These are phyloP conservation scores for Helarctos malayanus DNA, from an alignment of 2,797 vertebrate species.

Conservation along the genomic window DNA sequence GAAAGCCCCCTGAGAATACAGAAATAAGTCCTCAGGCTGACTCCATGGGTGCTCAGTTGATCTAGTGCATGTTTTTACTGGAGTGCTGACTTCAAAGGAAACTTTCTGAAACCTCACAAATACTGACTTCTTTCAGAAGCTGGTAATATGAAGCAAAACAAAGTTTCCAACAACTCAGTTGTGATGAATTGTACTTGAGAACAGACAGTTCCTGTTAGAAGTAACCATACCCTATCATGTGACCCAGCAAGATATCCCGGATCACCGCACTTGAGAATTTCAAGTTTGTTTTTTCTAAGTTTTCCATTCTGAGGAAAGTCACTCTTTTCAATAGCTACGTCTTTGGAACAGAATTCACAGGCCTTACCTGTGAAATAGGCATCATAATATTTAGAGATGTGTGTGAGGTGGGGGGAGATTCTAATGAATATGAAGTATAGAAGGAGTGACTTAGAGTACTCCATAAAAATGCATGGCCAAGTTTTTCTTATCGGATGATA, in stretches of 20 bases:
- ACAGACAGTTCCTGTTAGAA: slow-evolving; percentile 77
- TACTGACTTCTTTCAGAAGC: slow-evolving; percentile 77
- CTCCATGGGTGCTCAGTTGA: slow-evolving; percentile 53
- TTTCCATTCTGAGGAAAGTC: slow-evolving; percentile 54
- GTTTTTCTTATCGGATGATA: slow-evolving; percentile 48
- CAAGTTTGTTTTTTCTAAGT: slow-evolving; percentile 66
- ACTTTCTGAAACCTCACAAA: slow-evolving; percentile 71
- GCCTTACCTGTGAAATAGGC: slow-evolving; percentile 31
- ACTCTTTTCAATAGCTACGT: slow-evolving; percentile 4
- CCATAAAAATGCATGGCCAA: slow-evolving; percentile 13
- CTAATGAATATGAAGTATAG: slow-evolving; percentile 28
- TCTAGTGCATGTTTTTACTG: slow-evolving; percentile 76
- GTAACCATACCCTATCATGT: slow-evolving; percentile 63
- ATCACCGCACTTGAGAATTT: slow-evolving; percentile 64
- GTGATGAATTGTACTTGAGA: slow-evolving; percentile 75
- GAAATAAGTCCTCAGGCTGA: slow-evolving; percentile 59
- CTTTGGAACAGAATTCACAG: slow-evolving; percentile 61
- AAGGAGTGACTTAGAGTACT: background rate
- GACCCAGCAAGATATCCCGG: slow-evolving; percentile 44
- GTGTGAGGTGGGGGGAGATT: background rate
- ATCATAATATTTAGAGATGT: background rate
- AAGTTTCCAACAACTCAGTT: slow-evolving; percentile 73
- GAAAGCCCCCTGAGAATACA: slow-evolving; percentile 48
- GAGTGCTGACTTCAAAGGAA: slow-evolving; percentile 76
- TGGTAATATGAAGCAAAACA: slow-evolving; percentile 78